Percentiles rank a stretch among this genome's conserved stretches.
Conservation (phyloP, 2,888 invertebrate genomes). For the Masnerella sp. region DNA sequence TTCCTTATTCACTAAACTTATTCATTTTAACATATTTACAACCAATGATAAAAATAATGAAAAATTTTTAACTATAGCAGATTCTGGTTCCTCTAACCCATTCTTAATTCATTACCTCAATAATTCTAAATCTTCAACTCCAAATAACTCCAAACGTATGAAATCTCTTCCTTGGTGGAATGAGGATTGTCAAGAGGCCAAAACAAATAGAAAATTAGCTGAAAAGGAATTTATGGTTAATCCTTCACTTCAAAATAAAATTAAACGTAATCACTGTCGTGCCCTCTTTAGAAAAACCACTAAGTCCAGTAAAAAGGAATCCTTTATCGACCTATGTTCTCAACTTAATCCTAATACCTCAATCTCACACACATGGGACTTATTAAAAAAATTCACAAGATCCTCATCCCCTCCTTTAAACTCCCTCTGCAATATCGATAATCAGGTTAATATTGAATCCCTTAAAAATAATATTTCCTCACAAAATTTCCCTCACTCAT, state of each 20-base stretch:
- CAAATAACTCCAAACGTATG: no score
- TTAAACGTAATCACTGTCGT: slow-evolving; percentile 14
- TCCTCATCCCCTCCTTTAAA: background rate
- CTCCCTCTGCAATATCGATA: background rate
- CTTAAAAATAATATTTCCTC: background rate
- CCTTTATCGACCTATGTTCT: no score
- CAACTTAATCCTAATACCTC: no score
- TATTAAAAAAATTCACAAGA: background rate
- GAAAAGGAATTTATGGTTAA: slow-evolving; percentile 10
- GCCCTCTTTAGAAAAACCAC: slow-evolving; percentile 13
- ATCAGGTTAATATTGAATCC: background rate
- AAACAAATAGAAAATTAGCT: slow-evolving; percentile 6
- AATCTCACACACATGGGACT: background rate
- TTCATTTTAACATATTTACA: no score
- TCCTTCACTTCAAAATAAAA: background rate
- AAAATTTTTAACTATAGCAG: no score
- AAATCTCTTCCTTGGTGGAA: slow-evolving; percentile 31
- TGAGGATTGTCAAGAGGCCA: slow-evolving; percentile 4
- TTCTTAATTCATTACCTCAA: no score
- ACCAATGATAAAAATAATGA: no score
- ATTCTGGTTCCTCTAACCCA: background rate
- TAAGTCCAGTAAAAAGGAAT: background rate
- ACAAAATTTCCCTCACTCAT: background rate
- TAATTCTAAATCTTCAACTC: no score
- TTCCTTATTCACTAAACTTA: no score